Evolutionary conservation across 2,888 invertebrate species (phyloP), one percentile per base, ranked within the genome.

Genomic region (Pomacea canaliculata): DNA sequence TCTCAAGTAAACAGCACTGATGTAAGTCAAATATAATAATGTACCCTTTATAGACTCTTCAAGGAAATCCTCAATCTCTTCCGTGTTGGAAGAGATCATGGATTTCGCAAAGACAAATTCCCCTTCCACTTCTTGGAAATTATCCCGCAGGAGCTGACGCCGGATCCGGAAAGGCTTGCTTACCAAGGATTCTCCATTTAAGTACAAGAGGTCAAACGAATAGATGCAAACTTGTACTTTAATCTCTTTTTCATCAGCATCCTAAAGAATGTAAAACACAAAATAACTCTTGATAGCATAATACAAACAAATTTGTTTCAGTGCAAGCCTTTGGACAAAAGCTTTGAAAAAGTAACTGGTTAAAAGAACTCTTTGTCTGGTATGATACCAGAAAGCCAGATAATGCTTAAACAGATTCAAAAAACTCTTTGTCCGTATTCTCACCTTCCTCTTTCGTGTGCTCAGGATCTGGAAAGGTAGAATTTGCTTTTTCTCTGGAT

Each of bases 401-500:
- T 37, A 37, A 37, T 37, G 37, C 37, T 8, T 16, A 56, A 10
- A 56, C 51, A 56, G 51, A 13, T 56, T 8, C 51, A 56, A 7
- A 13, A 56, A 51, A 56, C 7, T 56, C 51, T 56, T 16, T 56
- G 16, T 56, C 16, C 51, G 3, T 16, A 56, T 56, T 51, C 76
- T 59, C 86, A 94, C 97, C 93, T 99, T 99, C 86, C 97, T 94
- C 91, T 99, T 99, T 78, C 99, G 93, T 0, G 98, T 99, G 82
- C 96, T 96, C 19, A 99, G 92, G 16, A 98, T 93, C 90, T 99
- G 99, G 92, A 99, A 99, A 3, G 99, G 99, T 82, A 98, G 92
- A 85, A 99, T 99, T 89, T 95, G 95, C 87, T 96, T 94, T 63
- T 94, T 94, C 83, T 94, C 95, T 3, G 92, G 92, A 92, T 99